A percentile compares a stretch with the other conserved stretches of the same genome.
Conservation (phyloP, 2,113 vertebrate species). For the Mus spicilegus region DNA sequence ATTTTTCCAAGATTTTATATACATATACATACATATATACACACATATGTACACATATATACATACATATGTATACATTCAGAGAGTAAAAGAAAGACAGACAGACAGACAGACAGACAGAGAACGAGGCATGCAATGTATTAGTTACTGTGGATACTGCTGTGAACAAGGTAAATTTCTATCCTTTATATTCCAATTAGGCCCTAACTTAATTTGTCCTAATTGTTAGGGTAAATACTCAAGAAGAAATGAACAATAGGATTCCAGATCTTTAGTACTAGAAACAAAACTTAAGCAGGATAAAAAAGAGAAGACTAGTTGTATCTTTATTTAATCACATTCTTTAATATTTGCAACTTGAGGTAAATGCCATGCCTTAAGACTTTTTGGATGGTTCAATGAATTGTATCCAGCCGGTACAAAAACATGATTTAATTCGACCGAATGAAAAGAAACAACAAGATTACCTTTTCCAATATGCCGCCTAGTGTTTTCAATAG, state of each 20-base stretch:
- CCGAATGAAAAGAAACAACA: neutral
- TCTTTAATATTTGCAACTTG: neutral
- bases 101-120: too few species aligned
- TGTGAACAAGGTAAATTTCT: neutral
- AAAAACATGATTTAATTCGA: conserved; percentile 20
- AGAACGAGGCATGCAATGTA: neutral
- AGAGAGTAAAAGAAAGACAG: too few species aligned
- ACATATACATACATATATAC: neutral
- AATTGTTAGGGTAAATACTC: neutral
- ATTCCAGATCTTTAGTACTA: conserved; percentile 11
- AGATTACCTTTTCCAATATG: conserved; percentile 96
- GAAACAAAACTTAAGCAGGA: neutral
- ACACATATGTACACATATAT: too few species aligned
- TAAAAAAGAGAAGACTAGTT: neutral
- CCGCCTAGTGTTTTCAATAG: conserved; percentile 96
- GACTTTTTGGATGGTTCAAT: neutral
- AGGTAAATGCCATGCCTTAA: neutral
- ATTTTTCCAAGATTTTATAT: conserved; percentile 7
- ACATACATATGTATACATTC: too few species aligned
- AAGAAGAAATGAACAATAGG: conserved; percentile 22
- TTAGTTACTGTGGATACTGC: neutral
- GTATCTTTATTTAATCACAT: conserved; percentile 6
- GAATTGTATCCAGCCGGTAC: neutral
- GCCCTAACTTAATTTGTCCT: neutral
- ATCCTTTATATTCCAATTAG: neutral